Conservation (phyloP, 2,888 invertebrate genomes). For the Heliconius erato region DNA sequence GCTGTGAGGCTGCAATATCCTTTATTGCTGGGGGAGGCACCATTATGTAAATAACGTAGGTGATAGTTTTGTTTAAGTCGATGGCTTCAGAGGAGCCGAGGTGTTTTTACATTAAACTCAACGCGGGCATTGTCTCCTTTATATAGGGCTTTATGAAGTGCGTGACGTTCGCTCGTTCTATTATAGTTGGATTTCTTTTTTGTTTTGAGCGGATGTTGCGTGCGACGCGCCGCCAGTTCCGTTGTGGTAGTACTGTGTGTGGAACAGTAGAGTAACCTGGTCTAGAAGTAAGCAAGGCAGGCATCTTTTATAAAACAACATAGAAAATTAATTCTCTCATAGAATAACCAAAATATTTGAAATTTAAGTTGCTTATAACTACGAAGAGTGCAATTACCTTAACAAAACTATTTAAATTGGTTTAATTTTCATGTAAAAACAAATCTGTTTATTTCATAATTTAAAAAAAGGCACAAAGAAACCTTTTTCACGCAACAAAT, state of each 20-base stretch:
- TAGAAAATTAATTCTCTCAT: too few species aligned
- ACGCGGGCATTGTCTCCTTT: constrained; percentile 23
- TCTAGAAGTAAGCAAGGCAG: not conserved
- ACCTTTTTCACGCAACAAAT: not conserved
- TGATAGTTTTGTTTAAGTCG: constrained; percentile 43
- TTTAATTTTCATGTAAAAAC: not conserved
- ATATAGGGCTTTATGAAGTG: constrained; percentile 24
- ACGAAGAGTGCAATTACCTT: too few species aligned
- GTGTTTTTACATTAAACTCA: constrained; percentile 31
- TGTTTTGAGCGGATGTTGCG: not conserved
- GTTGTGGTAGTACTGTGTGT: not conserved
- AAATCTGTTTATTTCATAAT: not conserved
- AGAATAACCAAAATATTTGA: too few species aligned
- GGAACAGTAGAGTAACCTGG: not conserved
- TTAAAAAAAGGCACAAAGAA: not conserved
- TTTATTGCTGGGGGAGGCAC: constrained; percentile 46
- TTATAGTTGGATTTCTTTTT: constrained; percentile 14
- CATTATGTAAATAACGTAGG: constrained; percentile 51
- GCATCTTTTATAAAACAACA: too few species aligned
- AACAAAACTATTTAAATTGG: too few species aligned
- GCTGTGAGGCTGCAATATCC: constrained; percentile 47
- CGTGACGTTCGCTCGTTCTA: constrained; percentile 6
- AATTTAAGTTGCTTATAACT: too few species aligned
- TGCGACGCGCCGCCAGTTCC: not conserved
- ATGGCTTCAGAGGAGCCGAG: constrained; percentile 33